Evolutionary conservation across 2,888 invertebrate genomes (phyloP).

Genomic region (Belgica antarctica): DNA sequence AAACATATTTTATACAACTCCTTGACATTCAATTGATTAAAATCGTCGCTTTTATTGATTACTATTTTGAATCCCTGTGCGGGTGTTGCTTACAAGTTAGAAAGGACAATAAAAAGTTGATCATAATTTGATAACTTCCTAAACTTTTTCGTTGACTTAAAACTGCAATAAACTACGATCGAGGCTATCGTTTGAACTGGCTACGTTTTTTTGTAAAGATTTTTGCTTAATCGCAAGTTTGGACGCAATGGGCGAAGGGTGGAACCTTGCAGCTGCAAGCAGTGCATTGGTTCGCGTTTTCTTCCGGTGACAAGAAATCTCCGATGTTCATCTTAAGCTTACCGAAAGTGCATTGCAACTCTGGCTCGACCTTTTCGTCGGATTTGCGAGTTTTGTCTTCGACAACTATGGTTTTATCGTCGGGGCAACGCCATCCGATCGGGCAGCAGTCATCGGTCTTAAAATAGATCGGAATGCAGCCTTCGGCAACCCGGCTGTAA

Average conservation of each 20-base stretch:
- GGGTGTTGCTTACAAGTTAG: no score
- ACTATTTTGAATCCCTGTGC: no score
- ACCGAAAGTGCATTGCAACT: conserved; percentile 28
- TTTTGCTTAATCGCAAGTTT: no score
- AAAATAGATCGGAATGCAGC: conserved; percentile 23
- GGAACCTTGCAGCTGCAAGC: conserved; percentile 25
- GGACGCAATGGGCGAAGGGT: background rate
- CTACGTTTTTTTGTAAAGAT: no score
- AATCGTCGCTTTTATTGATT: no score
- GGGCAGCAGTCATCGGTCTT: conserved; percentile 28
- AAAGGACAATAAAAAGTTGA: no score
- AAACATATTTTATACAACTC: no score
- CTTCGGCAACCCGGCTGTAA: background rate
- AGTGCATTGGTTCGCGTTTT: conserved; percentile 9
- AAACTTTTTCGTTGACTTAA: no score
- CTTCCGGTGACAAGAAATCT: conserved; percentile 22
- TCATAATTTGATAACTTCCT: no score
- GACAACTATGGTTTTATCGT: background rate
- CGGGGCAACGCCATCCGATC: conserved; percentile 12
- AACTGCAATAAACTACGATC: no score
- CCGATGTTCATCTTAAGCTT: conserved; percentile 10
- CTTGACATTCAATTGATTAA: no score
- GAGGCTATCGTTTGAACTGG: no score
- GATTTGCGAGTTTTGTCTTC: background rate
- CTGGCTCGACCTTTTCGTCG: background rate